A percentile compares a stretch with the other conserved stretches of the same genome.
Evolutionary conservation across 2,888 invertebrate species (phyloP).

Genomic region (Diaprepes abbreviatus): DNA sequence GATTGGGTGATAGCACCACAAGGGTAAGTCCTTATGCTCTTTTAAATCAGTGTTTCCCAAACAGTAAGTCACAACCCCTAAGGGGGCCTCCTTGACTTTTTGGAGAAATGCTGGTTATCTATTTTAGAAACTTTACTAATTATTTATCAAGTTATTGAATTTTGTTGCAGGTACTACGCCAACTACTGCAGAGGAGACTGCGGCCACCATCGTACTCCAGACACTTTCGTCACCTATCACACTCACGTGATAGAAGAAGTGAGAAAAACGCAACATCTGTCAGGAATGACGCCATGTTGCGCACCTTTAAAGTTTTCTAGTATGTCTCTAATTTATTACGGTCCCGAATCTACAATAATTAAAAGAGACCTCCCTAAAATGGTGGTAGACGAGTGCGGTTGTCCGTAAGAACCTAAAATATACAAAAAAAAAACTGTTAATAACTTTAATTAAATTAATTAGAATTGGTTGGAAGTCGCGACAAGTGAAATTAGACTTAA

Average conservation of each 20-base stretch:
- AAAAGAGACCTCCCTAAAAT: conserved; percentile 95
- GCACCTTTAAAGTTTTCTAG: conserved; percentile 93
- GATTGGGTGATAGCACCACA: conserved; percentile 85
- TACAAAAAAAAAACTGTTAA: background rate
- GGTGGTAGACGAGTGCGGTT: conserved; percentile 96
- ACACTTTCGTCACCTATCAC: conserved; percentile 89
- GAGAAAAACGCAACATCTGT: conserved; percentile 79
- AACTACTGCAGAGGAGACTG: conserved; percentile 95
- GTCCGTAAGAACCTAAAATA: conserved; percentile 75
- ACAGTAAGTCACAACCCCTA: too few relatives aligned
- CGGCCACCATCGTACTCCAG: conserved; percentile 82
- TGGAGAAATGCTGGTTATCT: too few relatives aligned
- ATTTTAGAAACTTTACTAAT: too few relatives aligned
- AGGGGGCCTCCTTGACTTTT: too few relatives aligned
- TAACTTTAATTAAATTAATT: conserved; percentile 3
- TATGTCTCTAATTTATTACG: conserved; percentile 94
- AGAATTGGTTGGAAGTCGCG: background rate
- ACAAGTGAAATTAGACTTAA: background rate
- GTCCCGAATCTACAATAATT: conserved; percentile 90
- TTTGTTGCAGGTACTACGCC: conserved; percentile 82
- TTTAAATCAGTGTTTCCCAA: too few relatives aligned
- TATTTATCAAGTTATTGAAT: too few relatives aligned
- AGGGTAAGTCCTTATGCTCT: too few relatives aligned
- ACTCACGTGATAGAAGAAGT: conserved; percentile 93
- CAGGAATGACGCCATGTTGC: conserved; percentile 91